Evolutionary conservation across 2,888 invertebrate species (phyloP), one percentile per base, ranked within the genome.

Genomic region (Diaprepes abbreviatus): DNA sequence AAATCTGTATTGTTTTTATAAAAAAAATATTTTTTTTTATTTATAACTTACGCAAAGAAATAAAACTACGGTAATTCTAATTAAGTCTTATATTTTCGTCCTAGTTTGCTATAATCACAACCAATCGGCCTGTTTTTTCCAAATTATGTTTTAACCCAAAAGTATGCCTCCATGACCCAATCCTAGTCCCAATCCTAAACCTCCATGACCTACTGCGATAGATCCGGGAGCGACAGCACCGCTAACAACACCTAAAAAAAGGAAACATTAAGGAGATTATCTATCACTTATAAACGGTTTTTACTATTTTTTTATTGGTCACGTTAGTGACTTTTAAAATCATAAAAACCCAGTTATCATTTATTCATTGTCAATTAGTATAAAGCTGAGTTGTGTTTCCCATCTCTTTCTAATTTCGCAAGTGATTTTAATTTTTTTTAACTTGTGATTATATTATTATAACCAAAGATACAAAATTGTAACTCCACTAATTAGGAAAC

Each of bases 181-280:
- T 38, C 66, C 40, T 14, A 57, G 40, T 28, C 45, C 45, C n/a
- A 45, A 24, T 45, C 45, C 40, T 40, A 33, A 54, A 63, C 71
- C 74, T 36, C 73, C 76, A 50, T 70, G 70, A 19, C 76, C 77
- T 36, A 74, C 66, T 54, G 74, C 77, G 31, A 71, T 73, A 7
- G 72, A 75, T 45, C 82, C 82, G 4, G 82, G 82, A 28, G 78
- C 76, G 2, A 81, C 79, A 65, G 80, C 78, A 35, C 78, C 79
- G 52, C 78, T 78, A 21, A 81, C 78, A 43, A 78, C 80, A 62
- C 82, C 73, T 73, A 36, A 19, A 72, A 70, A 31, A 48, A 10
- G 45, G 35, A 19, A 28, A 59, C 45, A 33, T 28, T n/a, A n/a
- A n/a, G n/a, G n/a, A n/a, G n/a, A n/a, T n/a, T n/a, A n/a, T n/a